These are phyloP conservation scores for Leucophora obtusa DNA, from an alignment of 2,888 invertebrate genomes.

Conservation along the genomic window DNA sequence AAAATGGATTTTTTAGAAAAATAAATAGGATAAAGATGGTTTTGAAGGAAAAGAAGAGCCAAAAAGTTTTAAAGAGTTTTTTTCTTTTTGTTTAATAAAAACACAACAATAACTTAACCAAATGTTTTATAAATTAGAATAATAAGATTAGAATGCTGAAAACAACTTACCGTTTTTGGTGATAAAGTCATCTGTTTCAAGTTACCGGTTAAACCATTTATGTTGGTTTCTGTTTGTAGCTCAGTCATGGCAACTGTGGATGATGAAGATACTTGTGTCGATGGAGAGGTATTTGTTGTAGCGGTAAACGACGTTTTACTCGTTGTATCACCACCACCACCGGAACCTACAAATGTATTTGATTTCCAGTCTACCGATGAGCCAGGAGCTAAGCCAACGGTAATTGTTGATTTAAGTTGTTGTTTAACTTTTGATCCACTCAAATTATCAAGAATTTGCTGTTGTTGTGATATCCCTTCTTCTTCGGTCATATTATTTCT, in stretches of 20 bases:
- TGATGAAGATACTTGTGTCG: conserved; percentile 50
- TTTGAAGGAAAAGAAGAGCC: conserved; percentile 27
- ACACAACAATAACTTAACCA: conserved; percentile 38
- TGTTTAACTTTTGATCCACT: conserved; percentile 34
- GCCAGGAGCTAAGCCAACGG: conserved; percentile 60
- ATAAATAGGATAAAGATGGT: conserved; percentile 27
- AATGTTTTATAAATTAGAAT: not conserved
- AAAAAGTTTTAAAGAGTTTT: conserved; percentile 47
- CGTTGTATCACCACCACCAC: conserved; percentile 43
- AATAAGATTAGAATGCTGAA: not conserved
- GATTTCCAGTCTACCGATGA: conserved; percentile 59
- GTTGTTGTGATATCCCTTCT: conserved; percentile 15
- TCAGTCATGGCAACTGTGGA: conserved; percentile 68
- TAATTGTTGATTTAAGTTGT: conserved; percentile 48
- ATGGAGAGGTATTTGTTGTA: conserved; percentile 49
- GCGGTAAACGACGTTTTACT: conserved; percentile 56
- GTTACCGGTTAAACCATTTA: conserved; percentile 73
- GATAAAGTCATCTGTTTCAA: conserved; percentile 74
- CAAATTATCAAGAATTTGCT: conserved; percentile 48
- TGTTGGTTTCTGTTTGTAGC: conserved; percentile 69
- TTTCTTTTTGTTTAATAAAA: conserved; percentile 28
- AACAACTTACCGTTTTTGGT: conserved; percentile 73
- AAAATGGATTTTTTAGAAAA: conserved; percentile 24
- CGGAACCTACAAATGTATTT: conserved; percentile 33
- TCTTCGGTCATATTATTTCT: conserved; percentile 44